These are phyloP conservation scores for Sinocyclocheilus grahami DNA, from an alignment of 2,113 vertebrate species.

Conservation along the genomic window DNA sequence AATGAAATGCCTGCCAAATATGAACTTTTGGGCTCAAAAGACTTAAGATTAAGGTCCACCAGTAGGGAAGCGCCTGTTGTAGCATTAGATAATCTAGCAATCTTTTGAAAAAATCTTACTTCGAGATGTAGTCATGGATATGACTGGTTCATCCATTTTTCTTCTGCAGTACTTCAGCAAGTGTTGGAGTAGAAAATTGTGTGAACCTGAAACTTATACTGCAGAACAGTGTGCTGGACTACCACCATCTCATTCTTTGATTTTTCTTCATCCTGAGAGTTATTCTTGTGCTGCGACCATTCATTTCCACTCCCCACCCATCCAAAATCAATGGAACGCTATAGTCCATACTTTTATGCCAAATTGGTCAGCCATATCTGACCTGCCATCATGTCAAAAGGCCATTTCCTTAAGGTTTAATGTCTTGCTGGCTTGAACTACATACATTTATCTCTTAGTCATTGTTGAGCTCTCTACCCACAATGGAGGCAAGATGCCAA, in stretches of 20 bases:
- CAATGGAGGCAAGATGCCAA: conserved; percentile 5
- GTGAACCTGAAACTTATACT: background rate
- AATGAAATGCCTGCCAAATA: background rate
- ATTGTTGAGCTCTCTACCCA: conserved; percentile 1
- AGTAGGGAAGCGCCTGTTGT: background rate
- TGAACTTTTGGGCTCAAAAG: background rate
- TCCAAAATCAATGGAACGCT: background rate
- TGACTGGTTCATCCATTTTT: background rate
- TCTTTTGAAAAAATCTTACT: background rate
- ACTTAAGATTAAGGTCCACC: background rate
- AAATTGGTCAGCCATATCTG: background rate
- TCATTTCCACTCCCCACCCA: background rate
- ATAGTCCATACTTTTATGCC: background rate
- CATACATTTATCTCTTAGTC: background rate
- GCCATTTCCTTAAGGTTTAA: conserved; percentile 27
- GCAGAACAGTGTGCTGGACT: background rate
- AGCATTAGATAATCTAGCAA: background rate
- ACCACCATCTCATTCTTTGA: background rate
- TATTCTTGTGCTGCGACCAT: background rate
- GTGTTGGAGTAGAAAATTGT: background rate
- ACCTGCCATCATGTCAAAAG: conserved; percentile 17
- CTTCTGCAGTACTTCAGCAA: background rate
- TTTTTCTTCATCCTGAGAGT: background rate
- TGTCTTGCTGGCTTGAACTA: background rate
- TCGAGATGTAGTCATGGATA: background rate